Conservation (phyloP, 2,113 vertebrate species). For the Hipposideros armiger region DNA sequence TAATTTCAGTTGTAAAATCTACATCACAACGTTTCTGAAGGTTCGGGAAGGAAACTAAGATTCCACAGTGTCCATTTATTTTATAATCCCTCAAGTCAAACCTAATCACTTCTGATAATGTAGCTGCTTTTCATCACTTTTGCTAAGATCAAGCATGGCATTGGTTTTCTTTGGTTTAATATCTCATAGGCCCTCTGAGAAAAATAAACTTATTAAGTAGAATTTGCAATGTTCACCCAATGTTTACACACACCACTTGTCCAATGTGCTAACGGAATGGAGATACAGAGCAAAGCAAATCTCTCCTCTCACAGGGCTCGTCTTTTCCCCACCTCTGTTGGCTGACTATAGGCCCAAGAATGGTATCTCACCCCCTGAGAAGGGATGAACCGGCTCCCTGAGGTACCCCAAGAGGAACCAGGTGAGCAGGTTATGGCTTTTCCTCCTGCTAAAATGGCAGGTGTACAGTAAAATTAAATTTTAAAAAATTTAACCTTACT, state of each 20-base stretch:
- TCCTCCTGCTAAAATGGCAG: background rate
- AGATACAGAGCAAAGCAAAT: background rate
- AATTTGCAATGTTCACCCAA: background rate
- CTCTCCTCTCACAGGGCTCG: background rate
- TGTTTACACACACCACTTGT: background rate
- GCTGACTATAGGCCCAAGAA: background rate
- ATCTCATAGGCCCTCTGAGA: background rate
- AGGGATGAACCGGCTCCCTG: background rate
- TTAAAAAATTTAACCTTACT: background rate
- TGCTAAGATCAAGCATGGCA: background rate
- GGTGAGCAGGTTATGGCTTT: background rate
- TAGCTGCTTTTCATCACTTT: background rate
- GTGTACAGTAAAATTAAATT: background rate
- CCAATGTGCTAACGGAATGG: background rate
- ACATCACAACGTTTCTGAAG: background rate
- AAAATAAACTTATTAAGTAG: background rate
- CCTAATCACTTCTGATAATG: background rate
- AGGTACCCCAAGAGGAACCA: background rate
- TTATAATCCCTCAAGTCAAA: slow-evolving; percentile 9
- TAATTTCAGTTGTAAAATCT: background rate
- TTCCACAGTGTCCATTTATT: background rate
- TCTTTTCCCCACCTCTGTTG: background rate
- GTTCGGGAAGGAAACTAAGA: slow-evolving; percentile 30
- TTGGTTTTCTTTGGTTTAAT: slow-evolving; percentile 39
- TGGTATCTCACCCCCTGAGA: background rate